Percentiles rank a stretch among this genome's conserved stretches.
These are phyloP conservation scores for Trachelus troglodyta DNA, from an alignment of 2,888 invertebrate species.

Conservation along the genomic window DNA sequence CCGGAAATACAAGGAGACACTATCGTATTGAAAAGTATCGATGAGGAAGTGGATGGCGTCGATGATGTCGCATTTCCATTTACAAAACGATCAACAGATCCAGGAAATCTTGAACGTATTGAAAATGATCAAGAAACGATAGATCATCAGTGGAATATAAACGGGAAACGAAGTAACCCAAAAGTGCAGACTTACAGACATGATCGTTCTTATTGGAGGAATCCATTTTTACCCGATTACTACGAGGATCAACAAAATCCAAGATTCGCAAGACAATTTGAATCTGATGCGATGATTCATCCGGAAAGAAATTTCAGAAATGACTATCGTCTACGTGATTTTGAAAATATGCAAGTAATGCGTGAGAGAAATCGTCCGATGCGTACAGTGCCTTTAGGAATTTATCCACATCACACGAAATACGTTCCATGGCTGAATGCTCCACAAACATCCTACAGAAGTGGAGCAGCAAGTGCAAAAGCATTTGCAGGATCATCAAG, in stretches of 20 bases:
- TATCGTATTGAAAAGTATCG: not conserved
- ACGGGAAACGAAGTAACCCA: not conserved
- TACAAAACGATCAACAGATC: not conserved
- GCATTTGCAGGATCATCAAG: too few relatives aligned
- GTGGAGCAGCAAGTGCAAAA: too few relatives aligned
- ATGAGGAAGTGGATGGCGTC: not conserved
- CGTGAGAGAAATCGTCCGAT: not conserved
- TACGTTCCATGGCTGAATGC: not conserved
- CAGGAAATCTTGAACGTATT: not conserved
- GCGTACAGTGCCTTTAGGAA: not conserved
- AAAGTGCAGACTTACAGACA: not conserved
- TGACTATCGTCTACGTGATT: not conserved
- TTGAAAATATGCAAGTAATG: not conserved
- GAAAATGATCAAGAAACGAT: not conserved
- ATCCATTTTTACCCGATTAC: not conserved
- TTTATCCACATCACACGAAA: not conserved
- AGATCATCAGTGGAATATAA: not conserved
- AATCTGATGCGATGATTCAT: not conserved
- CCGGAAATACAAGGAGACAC: constrained; percentile 20
- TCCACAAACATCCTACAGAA: too few relatives aligned
- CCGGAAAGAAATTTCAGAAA: not conserved
- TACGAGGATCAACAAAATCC: not conserved
- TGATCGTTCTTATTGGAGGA: not conserved
- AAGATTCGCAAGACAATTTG: not conserved
- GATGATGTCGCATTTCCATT: not conserved